Percentiles rank a stretch among this genome's conserved stretches.
Evolutionary conservation across 2,113 vertebrate genomes (phyloP).

Genomic region (Catharus bicknelli): DNA sequence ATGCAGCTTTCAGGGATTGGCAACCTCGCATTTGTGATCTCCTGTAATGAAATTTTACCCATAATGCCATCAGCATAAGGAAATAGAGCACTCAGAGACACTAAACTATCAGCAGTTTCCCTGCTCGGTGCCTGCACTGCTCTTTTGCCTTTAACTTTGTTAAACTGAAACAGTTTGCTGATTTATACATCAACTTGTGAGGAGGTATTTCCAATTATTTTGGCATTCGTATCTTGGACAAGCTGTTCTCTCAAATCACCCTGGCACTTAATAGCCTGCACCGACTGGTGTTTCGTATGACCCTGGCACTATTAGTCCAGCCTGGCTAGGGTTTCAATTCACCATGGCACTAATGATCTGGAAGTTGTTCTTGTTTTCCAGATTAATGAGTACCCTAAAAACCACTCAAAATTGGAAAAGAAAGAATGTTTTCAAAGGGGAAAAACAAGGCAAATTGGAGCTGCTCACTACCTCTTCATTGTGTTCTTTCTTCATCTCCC

Average conservation of each 20-base stretch:
- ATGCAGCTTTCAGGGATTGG: conserved; percentile 52
- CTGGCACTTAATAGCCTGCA: conserved; percentile 72
- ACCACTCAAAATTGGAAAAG: conserved; percentile 64
- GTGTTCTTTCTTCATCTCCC: background rate
- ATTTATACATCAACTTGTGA: conserved; percentile 67
- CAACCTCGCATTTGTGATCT: background rate
- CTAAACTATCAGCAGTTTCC: conserved; percentile 1
- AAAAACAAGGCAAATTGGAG: conserved; percentile 23
- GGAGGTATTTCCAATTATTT: conserved; percentile 76
- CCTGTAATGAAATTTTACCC: conserved; percentile 44
- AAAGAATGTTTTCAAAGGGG: conserved; percentile 62
- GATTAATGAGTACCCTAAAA: conserved; percentile 79
- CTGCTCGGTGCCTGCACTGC: background rate
- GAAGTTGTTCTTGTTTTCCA: conserved; percentile 75
- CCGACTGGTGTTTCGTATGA: conserved; percentile 72
- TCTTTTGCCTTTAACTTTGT: conserved; percentile 38
- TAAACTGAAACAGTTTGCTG: conserved; percentile 71
- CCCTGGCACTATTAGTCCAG: conserved; percentile 74
- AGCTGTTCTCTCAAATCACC: conserved; percentile 79
- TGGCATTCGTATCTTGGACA: conserved; percentile 77
- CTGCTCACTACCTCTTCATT: background rate
- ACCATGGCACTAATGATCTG: conserved; percentile 75
- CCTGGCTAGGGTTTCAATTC: conserved; percentile 71
- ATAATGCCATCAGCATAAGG: background rate
- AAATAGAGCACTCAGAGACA: conserved; percentile 3